Base-by-base conservation (phyloP, 2,888 invertebrate genomes). In the Mimumesa dahlbomi region DNA sequence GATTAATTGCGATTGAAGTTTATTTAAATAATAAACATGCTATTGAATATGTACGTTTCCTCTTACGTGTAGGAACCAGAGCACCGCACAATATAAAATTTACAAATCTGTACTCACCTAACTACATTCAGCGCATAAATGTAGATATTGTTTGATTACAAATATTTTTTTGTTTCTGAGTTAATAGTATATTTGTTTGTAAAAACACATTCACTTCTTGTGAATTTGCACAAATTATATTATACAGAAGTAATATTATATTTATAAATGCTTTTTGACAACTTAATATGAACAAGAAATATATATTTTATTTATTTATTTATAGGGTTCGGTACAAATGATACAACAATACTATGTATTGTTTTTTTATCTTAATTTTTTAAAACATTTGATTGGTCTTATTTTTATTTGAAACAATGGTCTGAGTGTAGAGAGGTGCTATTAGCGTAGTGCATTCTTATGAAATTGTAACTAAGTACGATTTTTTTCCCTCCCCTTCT, bases 1-100 rank as follows among this genome's bases (percentile, higher is more conserved):
- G n/a, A 61, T 61, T 45, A 46, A 61, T 40, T 46, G 40, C 46
- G 54, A 48, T 61, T 19, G 46, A 58, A 72, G 46, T n/a, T 6
- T 59, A 42, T 43, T 52, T 61, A 7, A 29, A 40, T 56, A 50
- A 73, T 58, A 34, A 46, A 67, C 63, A 43, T 69, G 38, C 43
- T 73, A 81, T 79, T 84, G 89, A 89, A 89, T 88, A 88, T 88
- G 88, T 89, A 89, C 82, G 88, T 89, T 89, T 89, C 88, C 88
- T 89, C 88, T 82, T 73, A 84, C 77, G 76, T 70, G 73, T 77
- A 77, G 73, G 62, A 68, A 64, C 22, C 46, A 61, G 59, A 70
- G 74, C 70, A 73, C 53, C 38, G 65, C 74, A 79, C 69, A 63
- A 56, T 76, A 72, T 73, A 70, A 72, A 81, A 64, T 75, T 74